Evolutionary conservation across 2,113 vertebrate genomes (phyloP).

Genomic region (Ceyx cyanopectus): DNA sequence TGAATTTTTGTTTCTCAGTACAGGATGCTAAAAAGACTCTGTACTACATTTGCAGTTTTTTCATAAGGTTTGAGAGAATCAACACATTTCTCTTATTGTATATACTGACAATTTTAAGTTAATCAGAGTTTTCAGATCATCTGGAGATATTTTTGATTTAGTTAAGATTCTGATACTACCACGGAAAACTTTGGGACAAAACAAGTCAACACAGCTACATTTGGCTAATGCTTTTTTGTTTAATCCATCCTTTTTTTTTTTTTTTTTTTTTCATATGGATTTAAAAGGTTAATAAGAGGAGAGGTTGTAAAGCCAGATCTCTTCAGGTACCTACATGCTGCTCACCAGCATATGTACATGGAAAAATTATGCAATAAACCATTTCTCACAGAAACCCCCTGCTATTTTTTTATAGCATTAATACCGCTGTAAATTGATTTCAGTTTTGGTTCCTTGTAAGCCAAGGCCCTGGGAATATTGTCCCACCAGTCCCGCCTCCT

Average conservation of each 20-base stretch:
- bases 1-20: not conserved
- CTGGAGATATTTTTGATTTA: not conserved
- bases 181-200: not conserved
- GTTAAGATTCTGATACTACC: not conserved
- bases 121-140: not conserved
- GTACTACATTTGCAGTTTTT: not conserved
- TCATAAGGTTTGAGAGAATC: not conserved
- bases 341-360: conserved; percentile 1
- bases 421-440: conserved; percentile 71
- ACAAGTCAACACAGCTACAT: not conserved
- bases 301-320: conserved; percentile 23
- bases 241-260: not conserved
- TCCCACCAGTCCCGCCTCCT: conserved; percentile 60
- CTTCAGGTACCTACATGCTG: conserved; percentile 20
- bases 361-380: conserved; percentile 48
- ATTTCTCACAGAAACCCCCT: conserved; percentile 31
- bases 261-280: not conserved
- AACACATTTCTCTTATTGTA: not conserved
- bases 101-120: not conserved
- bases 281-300: conserved; percentile 19
- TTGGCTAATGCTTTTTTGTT: not conserved
- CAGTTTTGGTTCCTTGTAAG: conserved; percentile 69
- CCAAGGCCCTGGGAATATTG: conserved; percentile 75
- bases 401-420: conserved; percentile 69
- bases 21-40: not conserved